Conservation (phyloP, 2,113 vertebrate genomes). For the Tragelaphus buxtoni region DNA sequence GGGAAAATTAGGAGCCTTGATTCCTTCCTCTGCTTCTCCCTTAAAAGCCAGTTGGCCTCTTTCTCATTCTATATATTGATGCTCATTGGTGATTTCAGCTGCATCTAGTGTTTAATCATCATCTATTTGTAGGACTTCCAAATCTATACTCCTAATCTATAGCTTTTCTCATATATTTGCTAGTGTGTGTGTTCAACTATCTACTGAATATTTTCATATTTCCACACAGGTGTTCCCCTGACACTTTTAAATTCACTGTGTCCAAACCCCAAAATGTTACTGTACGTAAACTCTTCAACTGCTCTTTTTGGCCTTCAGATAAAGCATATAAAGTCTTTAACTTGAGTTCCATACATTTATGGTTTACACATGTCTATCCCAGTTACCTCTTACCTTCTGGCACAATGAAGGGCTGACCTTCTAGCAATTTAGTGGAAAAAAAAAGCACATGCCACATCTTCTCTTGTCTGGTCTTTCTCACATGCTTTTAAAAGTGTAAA, state of each 20-base stretch:
- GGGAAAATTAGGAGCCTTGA: not conserved
- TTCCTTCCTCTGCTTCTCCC: not conserved
- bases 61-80: not conserved
- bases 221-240: not conserved
- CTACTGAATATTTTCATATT: not conserved
- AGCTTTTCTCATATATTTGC: not conserved
- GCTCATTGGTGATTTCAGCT: not conserved
- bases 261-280: not conserved
- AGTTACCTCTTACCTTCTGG: not conserved
- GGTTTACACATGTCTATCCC: not conserved
- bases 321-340: not conserved
- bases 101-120: not conserved
- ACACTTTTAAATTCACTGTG: not conserved
- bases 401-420: not conserved
- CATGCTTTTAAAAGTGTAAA: conserved; percentile 11
- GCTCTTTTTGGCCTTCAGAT: not conserved
- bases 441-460: not conserved
- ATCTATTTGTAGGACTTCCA: not conserved
- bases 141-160: not conserved
- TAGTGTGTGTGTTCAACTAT: not conserved
- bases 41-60: not conserved
- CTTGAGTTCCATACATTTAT: not conserved
- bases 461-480: conserved; percentile 24
- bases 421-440: not conserved
- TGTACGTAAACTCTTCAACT: not conserved